Evolutionary conservation across 2,888 invertebrate species (phyloP).

Genomic region (Ophioninae sp.): DNA sequence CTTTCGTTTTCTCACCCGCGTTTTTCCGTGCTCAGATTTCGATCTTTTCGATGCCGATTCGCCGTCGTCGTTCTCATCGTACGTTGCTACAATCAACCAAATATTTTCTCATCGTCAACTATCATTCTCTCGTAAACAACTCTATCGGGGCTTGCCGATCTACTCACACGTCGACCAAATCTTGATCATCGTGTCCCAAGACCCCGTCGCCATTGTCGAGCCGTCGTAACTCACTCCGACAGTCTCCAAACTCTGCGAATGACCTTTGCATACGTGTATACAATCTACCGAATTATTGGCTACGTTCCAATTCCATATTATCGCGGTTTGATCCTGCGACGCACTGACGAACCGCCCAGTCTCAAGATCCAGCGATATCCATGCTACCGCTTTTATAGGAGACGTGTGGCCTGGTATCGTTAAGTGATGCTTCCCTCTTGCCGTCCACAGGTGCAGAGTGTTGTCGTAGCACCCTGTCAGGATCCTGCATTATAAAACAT

Average conservation of each 20-base stretch:
- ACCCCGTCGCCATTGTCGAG: conserved; percentile 89
- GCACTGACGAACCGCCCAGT: conserved; percentile 89
- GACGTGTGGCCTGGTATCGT: conserved; percentile 93
- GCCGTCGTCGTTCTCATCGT: conserved; percentile 83
- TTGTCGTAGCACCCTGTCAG: conserved; percentile 96
- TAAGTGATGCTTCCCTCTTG: conserved; percentile 90
- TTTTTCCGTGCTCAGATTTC: conserved; percentile 83
- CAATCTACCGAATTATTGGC: conserved; percentile 89
- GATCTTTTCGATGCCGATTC: conserved; percentile 84
- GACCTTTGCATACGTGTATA: conserved; percentile 92
- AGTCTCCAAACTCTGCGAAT: conserved; percentile 95
- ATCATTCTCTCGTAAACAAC: background rate
- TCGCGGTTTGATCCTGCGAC: conserved; percentile 95
- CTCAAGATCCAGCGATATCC: conserved; percentile 88
- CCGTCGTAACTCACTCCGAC: conserved; percentile 88
- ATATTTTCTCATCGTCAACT: background rate
- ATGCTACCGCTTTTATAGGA: conserved; percentile 93
- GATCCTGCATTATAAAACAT: conserved; percentile 84
- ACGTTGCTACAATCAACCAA: conserved; percentile 66
- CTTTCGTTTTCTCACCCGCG: conserved; percentile 82
- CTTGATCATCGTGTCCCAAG: conserved; percentile 96
- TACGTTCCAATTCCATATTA: conserved; percentile 94
- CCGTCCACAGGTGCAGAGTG: conserved; percentile 94
- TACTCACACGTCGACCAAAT: conserved; percentile 91
- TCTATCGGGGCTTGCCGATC: conserved; percentile 6